These are phyloP conservation scores for Polydrusus cervinus DNA, from an alignment of 2,888 invertebrate genomes.

Conservation along the genomic window DNA sequence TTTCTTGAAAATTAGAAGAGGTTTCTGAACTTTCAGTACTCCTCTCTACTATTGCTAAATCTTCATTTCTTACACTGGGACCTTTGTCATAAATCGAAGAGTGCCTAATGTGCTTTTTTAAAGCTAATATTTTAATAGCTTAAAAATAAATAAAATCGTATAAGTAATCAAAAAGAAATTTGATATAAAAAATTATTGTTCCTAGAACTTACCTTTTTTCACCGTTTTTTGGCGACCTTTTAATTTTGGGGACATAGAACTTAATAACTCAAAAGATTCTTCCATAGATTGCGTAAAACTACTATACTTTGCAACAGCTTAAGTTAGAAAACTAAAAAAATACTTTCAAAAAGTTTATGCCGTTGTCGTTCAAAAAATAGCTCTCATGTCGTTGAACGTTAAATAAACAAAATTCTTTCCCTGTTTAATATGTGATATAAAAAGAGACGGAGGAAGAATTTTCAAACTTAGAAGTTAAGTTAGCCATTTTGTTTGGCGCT, in stretches of 20 bases:
- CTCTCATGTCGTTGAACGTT: too few relatives aligned
- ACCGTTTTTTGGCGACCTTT: conserved; percentile 58
- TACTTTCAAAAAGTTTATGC: not conserved
- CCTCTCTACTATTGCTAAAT: conserved; percentile 54
- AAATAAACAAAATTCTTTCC: too few relatives aligned
- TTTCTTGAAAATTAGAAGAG: conserved; percentile 3
- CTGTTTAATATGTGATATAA: too few relatives aligned
- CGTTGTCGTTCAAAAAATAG: too few relatives aligned
- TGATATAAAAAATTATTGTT: not conserved
- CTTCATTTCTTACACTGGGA: conserved; percentile 53
- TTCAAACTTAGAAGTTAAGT: too few relatives aligned
- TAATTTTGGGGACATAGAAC: conserved; percentile 66
- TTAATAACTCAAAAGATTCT: conserved; percentile 62
- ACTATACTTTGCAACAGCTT: not conserved
- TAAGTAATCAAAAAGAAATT: too few relatives aligned
- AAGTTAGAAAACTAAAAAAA: conserved; percentile 8
- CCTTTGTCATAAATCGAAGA: conserved; percentile 61
- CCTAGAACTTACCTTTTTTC: conserved; percentile 53
- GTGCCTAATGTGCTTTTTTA: conserved; percentile 64
- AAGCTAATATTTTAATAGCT: conserved; percentile 64
- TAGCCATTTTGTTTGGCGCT: too few relatives aligned
- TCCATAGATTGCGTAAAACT: conserved; percentile 56
- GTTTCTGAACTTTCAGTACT: conserved; percentile 52
- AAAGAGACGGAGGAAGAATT: too few relatives aligned
- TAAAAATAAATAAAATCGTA: conserved; percentile 49